Evolutionary conservation across 2,113 vertebrate species (phyloP), one percentile per base, ranked within the genome.

Genomic region (Lamprotornis superbus): DNA sequence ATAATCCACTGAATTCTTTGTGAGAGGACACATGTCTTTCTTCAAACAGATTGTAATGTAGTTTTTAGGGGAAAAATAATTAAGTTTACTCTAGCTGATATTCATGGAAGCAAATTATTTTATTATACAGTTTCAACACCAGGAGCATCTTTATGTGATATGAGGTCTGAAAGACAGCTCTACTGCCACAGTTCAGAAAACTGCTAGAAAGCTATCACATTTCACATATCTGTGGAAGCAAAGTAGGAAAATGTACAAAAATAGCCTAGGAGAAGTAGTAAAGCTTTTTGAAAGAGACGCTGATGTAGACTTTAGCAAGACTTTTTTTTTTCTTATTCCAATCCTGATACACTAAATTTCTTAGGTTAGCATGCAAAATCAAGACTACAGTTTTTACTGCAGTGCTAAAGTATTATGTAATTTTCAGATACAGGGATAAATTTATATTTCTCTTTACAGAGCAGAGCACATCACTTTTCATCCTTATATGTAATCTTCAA

Each of bases 101-200:
- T 89, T 90, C 69, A 65, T 33, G 31, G 71, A 75, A 85, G 73
- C 42, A 95, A 96, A 68, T 61, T 74, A 50, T 76, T 83, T 94
- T 76, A 47, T 88, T 69, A 39, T 14, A 53, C 27, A 46, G 31
- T 69, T 95, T 93, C 70, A 77, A 61, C 75, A 93, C 31, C 47
- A 67, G 68, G 20, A 90, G 24, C 49, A 37, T 90, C 81, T 83
- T 70, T 83, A 33, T 39, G 56, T 84, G 31, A 61, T 53, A 33
- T 0, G 27, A 91, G 18, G 35, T 91, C 57, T 91, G 81, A 95
- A 60, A 93, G 65, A 68, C 40, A 56, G 57, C 53, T 82, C 74
- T n/a, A 35, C 61, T 76, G 57, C 65, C 24, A 57, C 40, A 75
- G 24, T 79, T 84, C 46, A 46, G 49, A 81, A 94, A 86, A 35